Conservation (phyloP, 2,888 invertebrate genomes). For the Drosophila algonquin region DNA sequence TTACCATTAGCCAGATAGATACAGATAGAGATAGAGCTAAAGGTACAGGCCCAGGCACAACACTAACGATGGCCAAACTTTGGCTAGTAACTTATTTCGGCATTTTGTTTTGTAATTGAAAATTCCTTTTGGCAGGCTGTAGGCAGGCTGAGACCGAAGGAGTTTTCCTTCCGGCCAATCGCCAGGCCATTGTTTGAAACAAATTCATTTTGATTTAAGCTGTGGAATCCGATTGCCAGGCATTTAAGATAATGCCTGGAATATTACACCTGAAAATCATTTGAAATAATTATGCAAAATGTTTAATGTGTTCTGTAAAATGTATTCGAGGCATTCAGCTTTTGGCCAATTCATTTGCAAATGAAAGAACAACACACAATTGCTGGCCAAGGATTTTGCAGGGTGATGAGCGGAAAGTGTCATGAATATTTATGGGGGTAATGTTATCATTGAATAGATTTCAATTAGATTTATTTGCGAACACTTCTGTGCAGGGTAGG, state of each 20-base stretch:
- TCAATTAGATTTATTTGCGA: conserved; percentile 43
- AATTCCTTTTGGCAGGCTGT: conserved; percentile 61
- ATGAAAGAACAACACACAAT: conserved; percentile 42
- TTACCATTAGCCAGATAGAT: conserved; percentile 45
- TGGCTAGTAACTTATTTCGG: conserved; percentile 67
- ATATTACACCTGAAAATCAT: conserved; percentile 25
- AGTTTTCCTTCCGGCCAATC: conserved; percentile 26
- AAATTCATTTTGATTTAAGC: conserved; percentile 67
- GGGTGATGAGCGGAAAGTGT: not conserved
- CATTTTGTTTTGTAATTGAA: conserved; percentile 69
- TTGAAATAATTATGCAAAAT: conserved; percentile 57
- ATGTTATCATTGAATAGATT: conserved; percentile 45
- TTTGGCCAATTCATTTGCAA: conserved; percentile 21
- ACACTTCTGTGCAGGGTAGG: not conserved
- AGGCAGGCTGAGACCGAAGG: not conserved
- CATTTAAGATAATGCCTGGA: conserved; percentile 23
- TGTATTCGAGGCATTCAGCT: conserved; percentile 15
- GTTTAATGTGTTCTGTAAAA: conserved; percentile 45
- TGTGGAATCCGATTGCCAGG: conserved; percentile 34
- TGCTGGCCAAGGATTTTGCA: not conserved
- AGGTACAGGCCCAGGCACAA: no score
- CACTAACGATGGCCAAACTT: no score
- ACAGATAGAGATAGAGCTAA: not conserved
- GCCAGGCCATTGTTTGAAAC: conserved; percentile 32
- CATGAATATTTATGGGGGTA: conserved; percentile 38